These are phyloP conservation scores for Cryptocheilus praepositus DNA, from an alignment of 2,888 invertebrate species.

Conservation along the genomic window DNA sequence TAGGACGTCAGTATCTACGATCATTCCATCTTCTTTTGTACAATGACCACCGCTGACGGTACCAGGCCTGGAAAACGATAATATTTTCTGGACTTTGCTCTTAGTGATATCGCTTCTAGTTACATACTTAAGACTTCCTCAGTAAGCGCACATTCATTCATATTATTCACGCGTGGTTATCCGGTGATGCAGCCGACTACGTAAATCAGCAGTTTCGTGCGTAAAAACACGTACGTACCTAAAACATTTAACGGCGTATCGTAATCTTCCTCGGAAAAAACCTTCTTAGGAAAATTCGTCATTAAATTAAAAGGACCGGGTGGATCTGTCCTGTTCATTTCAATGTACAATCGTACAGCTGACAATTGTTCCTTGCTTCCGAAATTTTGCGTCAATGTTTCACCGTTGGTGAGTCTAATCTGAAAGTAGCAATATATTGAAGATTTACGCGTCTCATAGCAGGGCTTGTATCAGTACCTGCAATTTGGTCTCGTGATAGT, in stretches of 20 bases:
- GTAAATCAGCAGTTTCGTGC: not conserved
- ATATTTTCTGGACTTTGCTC: slow-evolving; percentile 8
- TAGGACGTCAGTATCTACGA: slow-evolving; percentile 7
- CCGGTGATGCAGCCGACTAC: not conserved
- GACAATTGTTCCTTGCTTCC: slow-evolving; percentile 91
- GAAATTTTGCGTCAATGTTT: slow-evolving; percentile 84
- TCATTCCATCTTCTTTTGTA: slow-evolving; percentile 77
- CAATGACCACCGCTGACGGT: slow-evolving; percentile 89
- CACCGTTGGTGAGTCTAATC: slow-evolving; percentile 87
- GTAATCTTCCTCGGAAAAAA: slow-evolving; percentile 91
- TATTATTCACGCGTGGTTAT: not conserved
- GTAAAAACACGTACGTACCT: slow-evolving; percentile 77
- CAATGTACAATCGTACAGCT: slow-evolving; percentile 91
- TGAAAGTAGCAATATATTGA: slow-evolving; percentile 66
- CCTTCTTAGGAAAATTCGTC: slow-evolving; percentile 93
- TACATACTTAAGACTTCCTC: not conserved
- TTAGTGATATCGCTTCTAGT: not conserved
- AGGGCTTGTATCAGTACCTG: slow-evolving; percentile 74
- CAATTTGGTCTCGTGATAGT: slow-evolving; percentile 82
- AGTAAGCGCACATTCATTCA: not conserved
- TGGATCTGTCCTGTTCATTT: slow-evolving; percentile 87
- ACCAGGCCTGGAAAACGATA: slow-evolving; percentile 81
- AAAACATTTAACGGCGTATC: slow-evolving; percentile 89
- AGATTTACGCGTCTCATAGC: too few species aligned
- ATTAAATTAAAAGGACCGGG: slow-evolving; percentile 86